Conservation (phyloP, 2,888 invertebrate genomes). For the Sminthurinus aureus region DNA sequence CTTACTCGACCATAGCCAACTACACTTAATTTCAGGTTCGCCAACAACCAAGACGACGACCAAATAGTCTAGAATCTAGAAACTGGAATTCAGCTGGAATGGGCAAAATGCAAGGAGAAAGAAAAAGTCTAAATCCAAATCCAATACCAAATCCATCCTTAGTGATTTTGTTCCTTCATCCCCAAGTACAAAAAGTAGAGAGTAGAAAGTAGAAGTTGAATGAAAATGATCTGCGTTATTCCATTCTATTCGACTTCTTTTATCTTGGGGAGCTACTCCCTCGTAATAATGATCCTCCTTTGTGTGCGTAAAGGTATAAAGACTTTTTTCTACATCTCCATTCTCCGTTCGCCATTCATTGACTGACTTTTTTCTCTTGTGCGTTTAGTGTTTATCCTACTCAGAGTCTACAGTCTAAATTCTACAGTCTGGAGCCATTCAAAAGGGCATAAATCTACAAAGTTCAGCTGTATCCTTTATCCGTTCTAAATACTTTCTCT, state of each 20-base stretch:
- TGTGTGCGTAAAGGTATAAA: too few relatives aligned
- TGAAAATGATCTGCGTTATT: too few relatives aligned
- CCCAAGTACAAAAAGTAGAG: too few relatives aligned
- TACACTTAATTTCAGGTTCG: slow-evolving; percentile 42
- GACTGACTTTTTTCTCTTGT: slow-evolving; percentile 8
- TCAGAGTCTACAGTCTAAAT: not conserved
- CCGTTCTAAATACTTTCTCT: not conserved
- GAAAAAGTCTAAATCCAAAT: too few relatives aligned
- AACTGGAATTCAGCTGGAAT: not conserved
- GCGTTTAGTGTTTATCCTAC: slow-evolving; percentile 8
- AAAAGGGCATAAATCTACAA: not conserved
- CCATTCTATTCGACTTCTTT: too few relatives aligned
- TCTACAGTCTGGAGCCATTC: not conserved
- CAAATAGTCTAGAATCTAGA: not conserved
- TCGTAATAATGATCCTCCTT: too few relatives aligned
- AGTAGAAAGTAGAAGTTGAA: too few relatives aligned
- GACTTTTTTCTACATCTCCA: not conserved
- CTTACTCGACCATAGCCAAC: slow-evolving; percentile 13
- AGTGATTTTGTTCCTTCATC: too few relatives aligned
- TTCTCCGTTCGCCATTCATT: not conserved
- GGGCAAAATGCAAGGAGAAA: too few relatives aligned
- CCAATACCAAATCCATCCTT: too few relatives aligned
- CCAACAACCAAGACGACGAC: slow-evolving; percentile 1
- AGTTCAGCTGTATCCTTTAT: not conserved
- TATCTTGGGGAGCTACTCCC: too few relatives aligned